Evolutionary conservation across 2,888 invertebrate species (phyloP).

Genomic region (Apamea epomidion): DNA sequence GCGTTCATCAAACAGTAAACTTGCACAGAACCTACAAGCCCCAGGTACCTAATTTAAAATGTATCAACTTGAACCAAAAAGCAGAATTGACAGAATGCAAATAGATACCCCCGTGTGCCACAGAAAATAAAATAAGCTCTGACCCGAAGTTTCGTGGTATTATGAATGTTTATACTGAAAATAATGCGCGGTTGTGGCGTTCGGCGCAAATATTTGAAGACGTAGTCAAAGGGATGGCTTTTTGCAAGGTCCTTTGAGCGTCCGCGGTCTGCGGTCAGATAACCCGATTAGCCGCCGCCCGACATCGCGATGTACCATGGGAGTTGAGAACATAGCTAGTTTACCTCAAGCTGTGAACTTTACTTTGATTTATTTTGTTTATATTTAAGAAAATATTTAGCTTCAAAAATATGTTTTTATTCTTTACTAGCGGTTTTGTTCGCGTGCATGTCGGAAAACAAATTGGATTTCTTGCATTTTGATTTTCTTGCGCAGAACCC

Average conservation of each 20-base stretch:
- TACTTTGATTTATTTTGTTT: constrained; percentile 37
- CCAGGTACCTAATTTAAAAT: constrained; percentile 46
- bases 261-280: constrained; percentile 85
- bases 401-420: background rate
- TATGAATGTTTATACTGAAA: constrained; percentile 89
- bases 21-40: constrained; percentile 10
- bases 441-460: background rate
- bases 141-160: constrained; percentile 81
- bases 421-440: background rate
- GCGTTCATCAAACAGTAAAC: constrained; percentile 3
- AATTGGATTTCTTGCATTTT: background rate
- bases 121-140: constrained; percentile 78
- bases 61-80: constrained; percentile 51
- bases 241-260: constrained; percentile 87
- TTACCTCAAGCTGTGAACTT: constrained; percentile 49
- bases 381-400: background rate
- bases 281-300: constrained; percentile 83
- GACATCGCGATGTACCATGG: constrained; percentile 62
- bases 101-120: constrained; percentile 63
- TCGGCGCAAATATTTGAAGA: constrained; percentile 89
- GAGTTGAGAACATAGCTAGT: constrained; percentile 64
- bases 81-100: constrained; percentile 64
- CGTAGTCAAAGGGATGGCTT: constrained; percentile 87
- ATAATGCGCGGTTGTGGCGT: constrained; percentile 87
- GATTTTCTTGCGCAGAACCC: background rate